Evolutionary conservation across 2,797 vertebrate species (phyloP).

Genomic region (Holocentrus rufus): DNA sequence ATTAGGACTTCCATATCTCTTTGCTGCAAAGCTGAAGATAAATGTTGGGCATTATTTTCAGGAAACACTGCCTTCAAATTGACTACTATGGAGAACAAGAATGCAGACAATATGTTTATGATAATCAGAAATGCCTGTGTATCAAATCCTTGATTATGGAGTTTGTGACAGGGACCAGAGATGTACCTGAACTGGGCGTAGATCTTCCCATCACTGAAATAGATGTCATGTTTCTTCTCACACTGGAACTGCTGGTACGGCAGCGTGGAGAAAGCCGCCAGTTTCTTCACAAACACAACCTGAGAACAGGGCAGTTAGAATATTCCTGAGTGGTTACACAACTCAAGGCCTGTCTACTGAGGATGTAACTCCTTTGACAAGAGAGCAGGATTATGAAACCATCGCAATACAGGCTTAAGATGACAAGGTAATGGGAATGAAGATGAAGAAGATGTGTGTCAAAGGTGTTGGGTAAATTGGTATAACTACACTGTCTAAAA

Average conservation of each 20-base stretch:
- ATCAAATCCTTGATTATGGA: background rate
- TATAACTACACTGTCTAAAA: too few species aligned
- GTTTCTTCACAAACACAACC: conserved; percentile 92
- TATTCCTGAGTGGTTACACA: background rate
- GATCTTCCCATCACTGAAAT: conserved; percentile 88
- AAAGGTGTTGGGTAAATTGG: too few species aligned
- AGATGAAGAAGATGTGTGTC: background rate
- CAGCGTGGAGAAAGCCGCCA: conserved; percentile 85
- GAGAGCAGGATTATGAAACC: background rate
- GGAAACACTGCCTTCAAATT: background rate
- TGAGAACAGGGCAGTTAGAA: conserved; percentile 56
- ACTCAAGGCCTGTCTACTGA: background rate
- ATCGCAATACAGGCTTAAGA: background rate
- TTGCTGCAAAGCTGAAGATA: too few species aligned
- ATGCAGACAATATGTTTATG: background rate
- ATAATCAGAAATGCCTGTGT: background rate
- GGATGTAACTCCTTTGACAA: background rate
- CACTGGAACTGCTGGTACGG: conserved; percentile 85
- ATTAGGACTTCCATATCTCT: too few species aligned
- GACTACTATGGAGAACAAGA: background rate
- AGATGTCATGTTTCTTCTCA: conserved; percentile 93
- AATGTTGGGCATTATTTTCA: background rate
- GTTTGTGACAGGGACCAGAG: background rate
- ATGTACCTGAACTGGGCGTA: conserved; percentile 90
- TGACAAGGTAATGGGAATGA: background rate